These are phyloP conservation scores for Thalassarche chlororhynchos DNA, from an alignment of 2,113 vertebrate genomes.

Conservation along the genomic window DNA sequence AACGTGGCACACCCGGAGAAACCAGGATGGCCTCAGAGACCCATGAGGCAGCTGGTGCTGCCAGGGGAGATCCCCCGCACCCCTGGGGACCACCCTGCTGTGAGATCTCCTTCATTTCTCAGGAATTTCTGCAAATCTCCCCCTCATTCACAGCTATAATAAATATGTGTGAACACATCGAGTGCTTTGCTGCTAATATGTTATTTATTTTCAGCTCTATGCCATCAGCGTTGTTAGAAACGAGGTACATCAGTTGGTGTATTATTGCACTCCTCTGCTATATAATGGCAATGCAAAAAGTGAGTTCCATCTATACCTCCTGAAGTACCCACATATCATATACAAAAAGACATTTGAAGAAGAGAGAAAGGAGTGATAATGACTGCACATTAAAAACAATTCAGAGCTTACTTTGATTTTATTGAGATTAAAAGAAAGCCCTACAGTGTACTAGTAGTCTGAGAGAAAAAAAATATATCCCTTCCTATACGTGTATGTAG, in stretches of 20 bases:
- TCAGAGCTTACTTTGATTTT: slow-evolving; percentile 35
- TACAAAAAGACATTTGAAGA: neutral
- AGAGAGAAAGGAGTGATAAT: neutral
- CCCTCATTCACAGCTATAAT: neutral
- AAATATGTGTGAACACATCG: fast-evolving
- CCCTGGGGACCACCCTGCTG: neutral
- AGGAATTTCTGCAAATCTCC: neutral
- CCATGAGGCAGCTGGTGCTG: fast-evolving
- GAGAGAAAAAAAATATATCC: neutral
- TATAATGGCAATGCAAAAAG: neutral
- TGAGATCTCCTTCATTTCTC: neutral
- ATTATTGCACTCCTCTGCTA: neutral
- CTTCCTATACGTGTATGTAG: neutral
- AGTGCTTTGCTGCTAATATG: neutral
- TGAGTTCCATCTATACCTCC: neutral
- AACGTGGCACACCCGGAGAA: fast-evolving
- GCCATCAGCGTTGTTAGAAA: neutral
- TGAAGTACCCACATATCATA: neutral
- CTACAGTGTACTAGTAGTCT: neutral
- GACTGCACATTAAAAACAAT: neutral
- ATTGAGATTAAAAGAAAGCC: slow-evolving; percentile 32
- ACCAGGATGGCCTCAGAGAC: neutral
- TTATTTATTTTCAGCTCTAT: neutral
- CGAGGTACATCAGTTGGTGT: neutral
- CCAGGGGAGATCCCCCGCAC: neutral